These are phyloP conservation scores for Malurus splendens DNA, from an alignment of 2,797 vertebrate genomes.

Conservation along the genomic window DNA sequence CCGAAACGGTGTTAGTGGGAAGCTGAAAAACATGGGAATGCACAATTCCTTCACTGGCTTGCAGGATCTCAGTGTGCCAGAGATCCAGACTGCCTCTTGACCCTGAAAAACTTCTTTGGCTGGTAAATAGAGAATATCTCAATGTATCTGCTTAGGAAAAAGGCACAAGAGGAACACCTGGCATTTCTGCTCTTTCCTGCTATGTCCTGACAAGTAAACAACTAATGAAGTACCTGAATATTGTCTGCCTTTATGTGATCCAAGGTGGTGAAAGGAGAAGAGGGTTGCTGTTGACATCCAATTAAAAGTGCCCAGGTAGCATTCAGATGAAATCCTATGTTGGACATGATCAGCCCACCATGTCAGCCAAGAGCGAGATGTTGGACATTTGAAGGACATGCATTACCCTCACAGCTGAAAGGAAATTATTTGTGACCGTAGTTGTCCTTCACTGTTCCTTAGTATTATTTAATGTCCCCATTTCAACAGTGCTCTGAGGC, in stretches of 20 bases:
- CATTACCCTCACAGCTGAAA: not conserved
- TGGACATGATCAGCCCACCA: not conserved
- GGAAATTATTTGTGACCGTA: not conserved
- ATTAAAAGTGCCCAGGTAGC: not conserved
- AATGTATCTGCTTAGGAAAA: not conserved
- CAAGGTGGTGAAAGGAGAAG: not conserved
- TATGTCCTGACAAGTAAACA: not conserved
- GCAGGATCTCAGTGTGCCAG: not conserved
- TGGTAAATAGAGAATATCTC: not conserved
- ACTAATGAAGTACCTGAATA: not conserved
- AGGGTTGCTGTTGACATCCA: not conserved
- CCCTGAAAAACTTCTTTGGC: not conserved
- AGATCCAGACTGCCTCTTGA: not conserved
- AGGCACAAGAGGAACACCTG: not conserved
- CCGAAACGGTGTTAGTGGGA: not conserved
- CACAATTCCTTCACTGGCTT: not conserved
- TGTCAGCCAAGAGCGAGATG: not conserved
- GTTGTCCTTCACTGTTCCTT: not conserved
- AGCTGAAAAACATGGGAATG: not conserved
- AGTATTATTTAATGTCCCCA: not conserved
- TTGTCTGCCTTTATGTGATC: not conserved
- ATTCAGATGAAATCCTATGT: not conserved
- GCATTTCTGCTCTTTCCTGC: not conserved
- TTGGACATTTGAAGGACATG: not conserved
- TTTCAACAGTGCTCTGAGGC: not conserved